Conservation (phyloP, 2,113 vertebrate species). For the Heloderma charlesbogerti region DNA sequence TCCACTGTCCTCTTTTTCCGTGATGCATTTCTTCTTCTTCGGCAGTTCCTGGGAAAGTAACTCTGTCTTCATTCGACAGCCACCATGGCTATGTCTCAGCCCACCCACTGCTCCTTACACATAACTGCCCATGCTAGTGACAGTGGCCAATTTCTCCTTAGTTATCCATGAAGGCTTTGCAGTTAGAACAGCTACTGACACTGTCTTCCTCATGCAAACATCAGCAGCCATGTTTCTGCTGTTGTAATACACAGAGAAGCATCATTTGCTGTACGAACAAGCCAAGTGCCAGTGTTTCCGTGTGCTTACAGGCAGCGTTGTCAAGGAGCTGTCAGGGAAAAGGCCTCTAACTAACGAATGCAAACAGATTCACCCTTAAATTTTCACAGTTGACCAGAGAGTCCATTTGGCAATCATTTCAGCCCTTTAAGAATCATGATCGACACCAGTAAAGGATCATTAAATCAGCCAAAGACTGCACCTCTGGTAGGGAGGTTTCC, state of each 20-base stretch:
- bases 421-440: background rate
- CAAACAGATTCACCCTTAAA: slow-evolving; percentile 49
- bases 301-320: background rate
- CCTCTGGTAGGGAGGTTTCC: background rate
- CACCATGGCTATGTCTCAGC: background rate
- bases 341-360: slow-evolving; percentile 20
- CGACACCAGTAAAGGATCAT: background rate
- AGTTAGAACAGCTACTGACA: fast-evolving
- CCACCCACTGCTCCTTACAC: background rate
- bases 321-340: slow-evolving; percentile 14
- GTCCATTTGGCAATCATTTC: slow-evolving; percentile 39
- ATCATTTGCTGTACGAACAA: background rate
- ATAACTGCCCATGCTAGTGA: background rate
- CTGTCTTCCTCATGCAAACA: slow-evolving; percentile 20
- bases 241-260: background rate
- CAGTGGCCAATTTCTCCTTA: background rate
- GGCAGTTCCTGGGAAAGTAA: background rate
- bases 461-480: background rate
- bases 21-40: too few relatives aligned
- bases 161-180: background rate
- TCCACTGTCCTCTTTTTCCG: too few relatives aligned
- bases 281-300: background rate
- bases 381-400: slow-evolving; percentile 3
- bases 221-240: slow-evolving; percentile 31
- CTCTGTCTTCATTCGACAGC: too few relatives aligned